phyloP scores from a whole-genome alignment of 2,888 invertebrate species.

The Tribolium freemani region DNA sequence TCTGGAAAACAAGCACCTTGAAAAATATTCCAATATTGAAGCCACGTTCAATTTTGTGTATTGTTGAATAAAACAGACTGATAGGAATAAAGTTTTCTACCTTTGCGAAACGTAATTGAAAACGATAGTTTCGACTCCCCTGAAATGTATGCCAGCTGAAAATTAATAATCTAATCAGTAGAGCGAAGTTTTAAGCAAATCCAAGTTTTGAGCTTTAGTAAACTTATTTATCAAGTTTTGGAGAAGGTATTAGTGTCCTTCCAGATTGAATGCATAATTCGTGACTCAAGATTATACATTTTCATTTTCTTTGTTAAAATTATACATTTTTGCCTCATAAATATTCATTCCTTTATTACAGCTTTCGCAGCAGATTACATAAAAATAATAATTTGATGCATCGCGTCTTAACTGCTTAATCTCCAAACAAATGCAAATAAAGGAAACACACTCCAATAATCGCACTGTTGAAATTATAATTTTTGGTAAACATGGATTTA shows the following conservation, averaged over 20 bases:
- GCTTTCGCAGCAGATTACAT: not conserved
- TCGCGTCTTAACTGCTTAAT: not conserved
- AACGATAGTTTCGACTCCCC: not conserved
- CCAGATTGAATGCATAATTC: not conserved
- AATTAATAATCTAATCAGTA: not conserved
- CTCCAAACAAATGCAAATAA: not conserved
- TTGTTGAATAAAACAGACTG: not conserved
- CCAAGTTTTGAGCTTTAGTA: not conserved
- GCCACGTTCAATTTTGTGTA: not conserved
- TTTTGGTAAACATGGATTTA: not conserved
- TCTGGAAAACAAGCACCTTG: not conserved
- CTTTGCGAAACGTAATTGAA: not conserved
- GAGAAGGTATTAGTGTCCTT: not conserved
- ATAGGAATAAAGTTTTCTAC: not conserved
- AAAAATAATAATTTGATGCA: not conserved
- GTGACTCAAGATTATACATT: not conserved
- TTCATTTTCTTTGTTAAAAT: not conserved
- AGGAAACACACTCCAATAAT: not conserved
- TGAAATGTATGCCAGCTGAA: not conserved
- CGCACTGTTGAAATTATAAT: no score
- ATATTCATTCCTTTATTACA: not conserved
- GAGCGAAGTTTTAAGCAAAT: not conserved
- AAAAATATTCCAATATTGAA: not conserved
- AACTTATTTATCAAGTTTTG: slow-evolving; percentile 4
- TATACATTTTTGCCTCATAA: not conserved